A percentile compares a stretch with the other conserved stretches of the same genome.
Evolutionary conservation across 2,888 invertebrate species (phyloP).

Genomic region (Belgica antarctica): DNA sequence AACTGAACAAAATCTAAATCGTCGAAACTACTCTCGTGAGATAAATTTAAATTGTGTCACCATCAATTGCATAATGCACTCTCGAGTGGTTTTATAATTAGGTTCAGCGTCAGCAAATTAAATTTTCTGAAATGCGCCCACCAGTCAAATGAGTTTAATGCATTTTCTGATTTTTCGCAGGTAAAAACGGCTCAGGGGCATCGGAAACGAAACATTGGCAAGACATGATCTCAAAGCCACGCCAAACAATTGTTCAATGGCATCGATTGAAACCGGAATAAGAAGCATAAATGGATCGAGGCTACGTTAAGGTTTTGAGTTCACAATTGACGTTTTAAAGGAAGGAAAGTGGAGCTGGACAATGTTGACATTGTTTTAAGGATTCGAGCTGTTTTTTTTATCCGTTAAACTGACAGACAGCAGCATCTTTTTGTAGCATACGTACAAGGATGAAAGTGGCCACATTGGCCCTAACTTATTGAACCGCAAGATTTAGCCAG

Average conservation of each 20-base stretch:
- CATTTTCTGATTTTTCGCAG: constrained; percentile 55
- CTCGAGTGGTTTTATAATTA: constrained; percentile 27
- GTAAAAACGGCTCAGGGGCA: constrained; percentile 90
- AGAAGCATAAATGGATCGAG: constrained; percentile 47
- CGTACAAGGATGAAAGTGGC: too few species aligned
- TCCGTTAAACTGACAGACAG: too few species aligned
- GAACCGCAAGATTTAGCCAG: too few species aligned
- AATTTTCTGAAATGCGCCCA: not conserved
- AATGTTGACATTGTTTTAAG: constrained; percentile 17
- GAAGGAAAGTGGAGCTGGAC: not conserved
- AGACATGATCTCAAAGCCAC: constrained; percentile 95
- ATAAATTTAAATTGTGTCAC: not conserved
- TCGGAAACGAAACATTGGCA: constrained; percentile 97
- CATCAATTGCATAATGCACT: constrained; percentile 28
- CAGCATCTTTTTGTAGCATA: too few species aligned
- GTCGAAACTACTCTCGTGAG: not conserved
- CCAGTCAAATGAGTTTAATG: not conserved
- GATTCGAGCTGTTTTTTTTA: too few species aligned
- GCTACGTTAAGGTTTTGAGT: not conserved
- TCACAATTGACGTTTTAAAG: not conserved
- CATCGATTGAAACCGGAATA: constrained; percentile 93
- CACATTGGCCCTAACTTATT: too few species aligned
- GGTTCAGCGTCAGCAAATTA: constrained; percentile 8
- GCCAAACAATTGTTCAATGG: constrained; percentile 95
- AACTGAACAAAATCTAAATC: too few species aligned